Evolutionary conservation across 2,113 vertebrate species (phyloP).

Genomic region (Corythornis vintsioides): DNA sequence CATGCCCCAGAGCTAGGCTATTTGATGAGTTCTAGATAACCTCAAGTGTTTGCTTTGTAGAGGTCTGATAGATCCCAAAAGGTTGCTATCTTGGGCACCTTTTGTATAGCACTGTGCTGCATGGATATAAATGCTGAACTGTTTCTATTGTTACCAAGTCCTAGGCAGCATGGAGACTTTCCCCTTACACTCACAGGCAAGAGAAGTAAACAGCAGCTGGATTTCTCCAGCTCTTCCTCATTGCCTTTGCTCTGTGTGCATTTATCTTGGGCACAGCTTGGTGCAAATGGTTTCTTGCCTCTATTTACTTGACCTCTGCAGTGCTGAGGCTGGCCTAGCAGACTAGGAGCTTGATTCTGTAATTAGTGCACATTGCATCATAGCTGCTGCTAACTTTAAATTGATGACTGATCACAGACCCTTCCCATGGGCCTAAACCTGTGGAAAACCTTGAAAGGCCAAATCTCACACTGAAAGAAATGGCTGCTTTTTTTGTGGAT

Average conservation of each 20-base stretch:
- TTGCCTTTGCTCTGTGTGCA: not conserved
- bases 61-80: not conserved
- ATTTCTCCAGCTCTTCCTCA: not conserved
- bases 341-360: not conserved
- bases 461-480: not conserved
- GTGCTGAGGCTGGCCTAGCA: not conserved
- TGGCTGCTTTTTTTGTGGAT: not conserved
- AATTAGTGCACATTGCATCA: not conserved
- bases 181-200: not conserved
- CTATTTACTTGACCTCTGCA: not conserved
- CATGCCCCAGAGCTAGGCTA: not conserved
- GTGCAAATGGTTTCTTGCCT: not conserved
- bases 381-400: not conserved
- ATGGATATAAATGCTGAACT: not conserved
- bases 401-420: not conserved
- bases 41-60: no score
- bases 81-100: not conserved
- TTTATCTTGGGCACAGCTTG: not conserved
- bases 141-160: not conserved
- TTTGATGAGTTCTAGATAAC: no score
- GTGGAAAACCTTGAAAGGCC: not conserved
- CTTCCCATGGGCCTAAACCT: not conserved
- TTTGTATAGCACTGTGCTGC: not conserved
- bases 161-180: not conserved
- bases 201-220: not conserved